A percentile compares a stretch with the other conserved stretches of the same genome.
Conservation (phyloP, 1,140 invertebrate species). For the Andrena cerasifolii region DNA sequence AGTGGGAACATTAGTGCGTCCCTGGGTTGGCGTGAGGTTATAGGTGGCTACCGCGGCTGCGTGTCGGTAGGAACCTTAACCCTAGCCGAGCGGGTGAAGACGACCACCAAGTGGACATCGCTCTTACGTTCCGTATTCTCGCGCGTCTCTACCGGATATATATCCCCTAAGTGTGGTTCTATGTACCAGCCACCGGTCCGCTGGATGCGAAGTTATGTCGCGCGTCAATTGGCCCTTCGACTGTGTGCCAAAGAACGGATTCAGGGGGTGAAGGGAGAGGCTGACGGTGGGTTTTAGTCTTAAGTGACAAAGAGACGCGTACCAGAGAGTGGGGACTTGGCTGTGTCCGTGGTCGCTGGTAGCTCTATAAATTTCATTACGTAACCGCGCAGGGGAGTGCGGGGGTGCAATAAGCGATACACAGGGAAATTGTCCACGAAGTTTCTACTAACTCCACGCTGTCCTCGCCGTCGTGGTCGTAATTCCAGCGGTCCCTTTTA, state of each 20-base stretch:
- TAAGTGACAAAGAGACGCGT: conserved; percentile 48
- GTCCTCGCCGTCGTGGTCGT: conserved; percentile 6
- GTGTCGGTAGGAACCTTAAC: conserved; percentile 58
- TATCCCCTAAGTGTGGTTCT: conserved; percentile 79
- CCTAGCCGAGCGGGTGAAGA: conserved; percentile 40
- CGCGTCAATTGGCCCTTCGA: conserved; percentile 70
- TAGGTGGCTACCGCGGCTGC: conserved; percentile 66
- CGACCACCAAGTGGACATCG: conserved; percentile 55
- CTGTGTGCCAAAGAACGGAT: conserved; percentile 58
- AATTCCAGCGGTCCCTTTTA: conserved; percentile 52
- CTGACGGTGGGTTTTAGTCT: conserved; percentile 31
- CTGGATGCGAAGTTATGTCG: conserved; percentile 73
- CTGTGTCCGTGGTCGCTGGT: neutral
- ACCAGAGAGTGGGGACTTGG: neutral
- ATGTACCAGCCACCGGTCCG: conserved; percentile 71
- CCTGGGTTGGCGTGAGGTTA: conserved; percentile 64
- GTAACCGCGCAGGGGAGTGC: conserved; percentile 10
- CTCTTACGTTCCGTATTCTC: conserved; percentile 52
- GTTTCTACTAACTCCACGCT: conserved; percentile 15
- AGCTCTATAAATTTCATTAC: conserved; percentile 50
- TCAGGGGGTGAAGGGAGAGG: conserved; percentile 43
- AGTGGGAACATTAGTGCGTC: conserved; percentile 50
- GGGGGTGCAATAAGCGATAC: conserved; percentile 4
- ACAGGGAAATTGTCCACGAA: conserved; percentile 6
- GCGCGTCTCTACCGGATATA: conserved; percentile 62